Evolutionary conservation across 2,888 invertebrate species (phyloP), one percentile per base, ranked within the genome.

Genomic region (Apodemia zela): DNA sequence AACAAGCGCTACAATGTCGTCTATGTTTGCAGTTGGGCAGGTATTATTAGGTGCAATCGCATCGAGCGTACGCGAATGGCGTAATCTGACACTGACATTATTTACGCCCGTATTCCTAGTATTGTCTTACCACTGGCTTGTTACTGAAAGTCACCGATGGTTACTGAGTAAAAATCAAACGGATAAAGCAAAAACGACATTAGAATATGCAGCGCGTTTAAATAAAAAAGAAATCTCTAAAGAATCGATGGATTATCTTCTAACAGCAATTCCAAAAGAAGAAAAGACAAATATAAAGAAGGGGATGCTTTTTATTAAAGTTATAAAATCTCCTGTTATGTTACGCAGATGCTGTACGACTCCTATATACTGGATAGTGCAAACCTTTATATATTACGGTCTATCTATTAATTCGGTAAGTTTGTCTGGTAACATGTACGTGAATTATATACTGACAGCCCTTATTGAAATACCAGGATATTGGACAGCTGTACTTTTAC

Each of bases 311-410:
- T 72, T 89, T 17, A 60, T 78, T 38, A 86, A 91, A 64, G 90
- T 94, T 2, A 73, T 94, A 25, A 91, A 86, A 69, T 94, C 94
- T 0, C 87, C 86, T 2, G 85, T 89, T 57, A 81, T 95, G 65
- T 75, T 94, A 18, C 80, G 93, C n/a, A 87, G 95, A 68, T 88
- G 94, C 72, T 79, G 93, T 54, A 94, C 94, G 51, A 95, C 95
- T 65, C 95, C 95, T n/a, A 89, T 96, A 66, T 94, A 95, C 80
- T 96, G 96, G 96, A 93, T 96, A 59, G 94, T 96, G 1, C 95
- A 95, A 70, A 94, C 95, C 0, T 94, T 97, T 68, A 94, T 96
- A 60, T 97, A 96, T 79, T 97, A 96, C 73, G 97, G 97, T 0
- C 83, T 97, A 65, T 95, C 95, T 15, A 89, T 97, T 62, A 96